A percentile compares a stretch with the other conserved stretches of the same genome.
These are phyloP conservation scores for Cerastis rubricosa DNA, from an alignment of 2,888 invertebrate genomes.

Conservation along the genomic window DNA sequence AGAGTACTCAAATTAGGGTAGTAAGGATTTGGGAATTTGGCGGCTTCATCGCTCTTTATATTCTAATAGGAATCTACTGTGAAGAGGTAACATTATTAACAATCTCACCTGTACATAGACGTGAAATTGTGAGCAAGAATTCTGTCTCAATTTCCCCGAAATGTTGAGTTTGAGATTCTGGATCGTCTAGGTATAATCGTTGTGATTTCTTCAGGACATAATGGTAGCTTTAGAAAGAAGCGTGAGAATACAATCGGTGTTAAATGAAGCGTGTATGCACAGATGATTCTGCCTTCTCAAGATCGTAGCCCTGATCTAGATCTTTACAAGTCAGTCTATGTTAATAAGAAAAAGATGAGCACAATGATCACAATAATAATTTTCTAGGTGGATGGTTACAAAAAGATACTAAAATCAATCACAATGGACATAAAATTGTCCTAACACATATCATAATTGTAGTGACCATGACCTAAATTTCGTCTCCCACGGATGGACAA, in stretches of 20 bases:
- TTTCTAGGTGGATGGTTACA: constrained; percentile 2
- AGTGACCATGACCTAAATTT: not conserved
- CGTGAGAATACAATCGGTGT: constrained; percentile 45
- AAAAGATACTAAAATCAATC: not conserved
- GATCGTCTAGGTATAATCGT: not conserved
- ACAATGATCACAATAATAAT: constrained; percentile 17
- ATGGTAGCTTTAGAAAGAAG: constrained; percentile 36
- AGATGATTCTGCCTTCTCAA: constrained; percentile 58
- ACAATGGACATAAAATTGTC: not conserved
- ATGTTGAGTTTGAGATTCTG: not conserved
- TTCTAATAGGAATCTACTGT: not conserved
- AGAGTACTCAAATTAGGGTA: constrained; percentile 1
- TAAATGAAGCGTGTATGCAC: constrained; percentile 55
- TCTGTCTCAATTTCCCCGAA: constrained; percentile 3
- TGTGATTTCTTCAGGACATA: not conserved
- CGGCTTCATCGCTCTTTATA: not conserved
- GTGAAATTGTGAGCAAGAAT: constrained; percentile 3
- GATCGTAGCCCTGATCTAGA: constrained; percentile 58
- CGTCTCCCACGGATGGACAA: not conserved
- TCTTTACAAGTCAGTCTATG: constrained; percentile 45
- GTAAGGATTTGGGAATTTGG: not conserved
- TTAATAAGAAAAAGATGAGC: constrained; percentile 56
- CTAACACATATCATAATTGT: not conserved
- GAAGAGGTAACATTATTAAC: constrained; percentile 1
- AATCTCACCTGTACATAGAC: not conserved